A percentile compares a stretch with the other conserved stretches of the same genome.
phyloP scores from a whole-genome alignment of 2,113 vertebrate species.

The Pungitius pungitius region DNA sequence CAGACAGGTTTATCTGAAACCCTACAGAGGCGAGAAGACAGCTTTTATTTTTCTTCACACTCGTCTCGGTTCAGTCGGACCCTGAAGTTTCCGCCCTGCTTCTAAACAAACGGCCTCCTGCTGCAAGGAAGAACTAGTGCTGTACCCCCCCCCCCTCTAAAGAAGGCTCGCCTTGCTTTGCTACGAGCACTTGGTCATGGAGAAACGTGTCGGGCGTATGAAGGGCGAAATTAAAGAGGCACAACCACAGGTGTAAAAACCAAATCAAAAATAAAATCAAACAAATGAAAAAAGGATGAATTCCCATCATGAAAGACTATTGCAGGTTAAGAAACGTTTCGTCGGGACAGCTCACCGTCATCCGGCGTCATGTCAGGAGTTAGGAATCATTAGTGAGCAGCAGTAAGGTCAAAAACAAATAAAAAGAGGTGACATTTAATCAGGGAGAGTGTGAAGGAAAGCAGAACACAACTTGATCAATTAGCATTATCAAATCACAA shows the following conservation, averaged over 20 bases:
- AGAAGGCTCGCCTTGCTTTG: too few relatives aligned
- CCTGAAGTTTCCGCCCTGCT: neutral
- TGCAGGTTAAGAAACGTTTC: constrained; percentile 9
- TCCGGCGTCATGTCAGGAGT: constrained; percentile 69
- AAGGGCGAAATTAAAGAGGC: constrained; percentile 19
- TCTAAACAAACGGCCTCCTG: neutral
- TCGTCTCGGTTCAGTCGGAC: constrained; percentile 13
- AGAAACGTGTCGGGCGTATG: constrained; percentile 14
- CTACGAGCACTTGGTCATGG: constrained; percentile 17
- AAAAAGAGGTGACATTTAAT: constrained; percentile 47
- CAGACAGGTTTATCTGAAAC: constrained; percentile 85
- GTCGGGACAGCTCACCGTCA: constrained; percentile 74
- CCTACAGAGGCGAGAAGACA: constrained; percentile 79
- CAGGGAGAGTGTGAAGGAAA: constrained; percentile 39
- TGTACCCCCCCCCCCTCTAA: neutral
- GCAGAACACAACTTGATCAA: constrained; percentile 9
- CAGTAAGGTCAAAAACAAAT: constrained; percentile 41
- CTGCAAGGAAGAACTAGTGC: constrained; percentile 11
- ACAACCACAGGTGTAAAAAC: constrained; percentile 9
- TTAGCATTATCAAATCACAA: neutral
- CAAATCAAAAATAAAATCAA: neutral
- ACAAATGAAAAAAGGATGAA: neutral
- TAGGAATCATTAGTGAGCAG: constrained; percentile 70
- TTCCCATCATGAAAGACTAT: constrained; percentile 1
- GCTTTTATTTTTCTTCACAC: constrained; percentile 64